Evolutionary conservation across 2,113 vertebrate genomes (phyloP).

Genomic region (Procavia capensis): DNA sequence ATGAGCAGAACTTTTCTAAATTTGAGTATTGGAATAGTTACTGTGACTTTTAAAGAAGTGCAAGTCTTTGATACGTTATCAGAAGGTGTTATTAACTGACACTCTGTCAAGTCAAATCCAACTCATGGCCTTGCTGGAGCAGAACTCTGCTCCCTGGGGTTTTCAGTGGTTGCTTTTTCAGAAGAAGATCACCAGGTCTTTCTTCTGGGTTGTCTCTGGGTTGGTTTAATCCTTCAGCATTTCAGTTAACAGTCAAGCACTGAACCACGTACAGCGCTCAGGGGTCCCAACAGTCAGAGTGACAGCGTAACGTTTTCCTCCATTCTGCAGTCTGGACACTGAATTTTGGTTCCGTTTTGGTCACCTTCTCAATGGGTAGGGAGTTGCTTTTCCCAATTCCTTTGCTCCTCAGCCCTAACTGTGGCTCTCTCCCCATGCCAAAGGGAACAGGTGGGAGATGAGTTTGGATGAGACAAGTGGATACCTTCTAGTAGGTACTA

Average conservation of each 20-base stretch:
- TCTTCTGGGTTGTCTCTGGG: no score
- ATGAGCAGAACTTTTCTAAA: neutral
- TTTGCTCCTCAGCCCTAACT: neutral
- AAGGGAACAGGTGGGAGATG: neutral
- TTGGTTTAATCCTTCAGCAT: no score
- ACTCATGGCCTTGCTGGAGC: no score
- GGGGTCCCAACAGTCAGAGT: no score
- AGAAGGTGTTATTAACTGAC: neutral
- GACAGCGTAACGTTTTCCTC: neutral
- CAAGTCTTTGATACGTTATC: neutral
- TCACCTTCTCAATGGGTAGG: neutral
- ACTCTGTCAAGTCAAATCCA: neutral
- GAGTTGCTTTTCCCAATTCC: neutral
- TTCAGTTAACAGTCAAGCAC: no score
- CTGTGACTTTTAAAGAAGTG: neutral
- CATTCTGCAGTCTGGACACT: neutral
- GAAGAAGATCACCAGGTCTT: no score
- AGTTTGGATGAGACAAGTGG: neutral
- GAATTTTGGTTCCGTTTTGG: neutral
- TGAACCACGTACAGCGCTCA: no score
- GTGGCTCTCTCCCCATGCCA: no score
- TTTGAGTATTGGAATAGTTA: constrained; percentile 21
- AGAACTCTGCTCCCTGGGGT: no score
- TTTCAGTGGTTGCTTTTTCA: no score
- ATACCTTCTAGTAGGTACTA: no score